Percentiles rank a stretch among this genome's conserved stretches.
phyloP scores from a whole-genome alignment of 2,113 vertebrate genomes.

The Oostethus manadensis region DNA sequence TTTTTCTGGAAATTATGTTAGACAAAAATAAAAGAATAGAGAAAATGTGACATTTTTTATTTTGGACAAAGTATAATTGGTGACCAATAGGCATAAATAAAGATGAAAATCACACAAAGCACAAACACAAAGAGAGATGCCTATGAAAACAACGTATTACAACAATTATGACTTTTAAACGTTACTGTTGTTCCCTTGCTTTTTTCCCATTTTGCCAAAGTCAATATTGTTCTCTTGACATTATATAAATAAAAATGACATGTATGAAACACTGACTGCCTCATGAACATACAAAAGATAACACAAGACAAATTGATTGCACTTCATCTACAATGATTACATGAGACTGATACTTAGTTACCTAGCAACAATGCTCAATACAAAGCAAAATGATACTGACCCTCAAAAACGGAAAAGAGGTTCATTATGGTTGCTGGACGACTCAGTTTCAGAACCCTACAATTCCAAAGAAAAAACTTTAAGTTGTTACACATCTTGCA shows the following conservation, averaged over 20 bases:
- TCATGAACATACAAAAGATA: slow-evolving; percentile 18
- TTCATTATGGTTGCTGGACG: too few species aligned
- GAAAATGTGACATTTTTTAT: slow-evolving; percentile 45
- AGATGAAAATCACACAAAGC: slow-evolving; percentile 24
- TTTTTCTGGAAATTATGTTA: slow-evolving; percentile 52
- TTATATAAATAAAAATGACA: slow-evolving; percentile 67
- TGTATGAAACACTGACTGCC: slow-evolving; percentile 43
- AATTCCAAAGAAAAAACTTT: too few species aligned
- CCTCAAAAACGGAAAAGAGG: too few species aligned
- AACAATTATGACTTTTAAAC: slow-evolving; percentile 38
- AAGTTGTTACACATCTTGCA: too few species aligned
- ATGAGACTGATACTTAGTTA: too few species aligned
- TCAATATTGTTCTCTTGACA: slow-evolving; percentile 68
- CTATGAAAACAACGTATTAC: slow-evolving; percentile 39
- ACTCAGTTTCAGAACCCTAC: too few species aligned
- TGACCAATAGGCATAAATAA: slow-evolving; percentile 23
- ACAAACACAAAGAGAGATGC: slow-evolving; percentile 39
- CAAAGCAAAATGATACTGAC: too few species aligned
- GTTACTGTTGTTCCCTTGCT: slow-evolving; percentile 49
- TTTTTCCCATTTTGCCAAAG: slow-evolving; percentile 66
- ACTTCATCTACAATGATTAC: not conserved
- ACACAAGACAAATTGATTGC: not conserved
- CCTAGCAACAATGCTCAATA: too few species aligned
- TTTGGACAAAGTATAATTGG: slow-evolving; percentile 25
- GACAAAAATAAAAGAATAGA: slow-evolving; percentile 27